A percentile compares a stretch with the other conserved stretches of the same genome.
Evolutionary conservation across 2,113 vertebrate genomes (phyloP).

Genomic region (Atrichornis clamosus): DNA sequence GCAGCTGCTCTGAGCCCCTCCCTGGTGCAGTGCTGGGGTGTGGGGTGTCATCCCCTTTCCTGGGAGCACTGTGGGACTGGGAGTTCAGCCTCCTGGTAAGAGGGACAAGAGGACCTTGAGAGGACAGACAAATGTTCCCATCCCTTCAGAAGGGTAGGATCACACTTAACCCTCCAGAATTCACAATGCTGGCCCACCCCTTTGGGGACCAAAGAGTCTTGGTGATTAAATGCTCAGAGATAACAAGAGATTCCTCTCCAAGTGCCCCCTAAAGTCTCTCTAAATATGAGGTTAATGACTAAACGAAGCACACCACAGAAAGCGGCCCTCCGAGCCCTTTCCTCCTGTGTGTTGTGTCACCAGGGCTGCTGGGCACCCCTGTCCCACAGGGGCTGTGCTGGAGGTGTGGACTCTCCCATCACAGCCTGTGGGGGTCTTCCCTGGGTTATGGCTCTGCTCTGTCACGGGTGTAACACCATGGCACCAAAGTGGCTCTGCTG

Average conservation of each 20-base stretch:
- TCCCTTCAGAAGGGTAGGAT: background rate
- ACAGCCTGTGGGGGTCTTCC: background rate
- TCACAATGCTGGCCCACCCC: background rate
- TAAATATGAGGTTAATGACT: background rate
- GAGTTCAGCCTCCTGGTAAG: background rate
- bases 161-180: background rate
- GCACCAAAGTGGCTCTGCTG: background rate
- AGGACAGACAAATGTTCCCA: background rate
- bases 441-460: background rate
- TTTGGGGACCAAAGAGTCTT: background rate
- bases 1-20: background rate
- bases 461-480: rapidly evolving
- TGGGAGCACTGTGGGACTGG: rapidly evolving
- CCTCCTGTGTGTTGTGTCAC: background rate
- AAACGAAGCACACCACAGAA: background rate
- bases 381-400: background rate
- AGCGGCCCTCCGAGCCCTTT: background rate
- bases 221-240: background rate
- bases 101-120: background rate
- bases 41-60: background rate
- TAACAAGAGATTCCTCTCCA: background rate
- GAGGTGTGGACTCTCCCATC: background rate
- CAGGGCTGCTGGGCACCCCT: rapidly evolving
- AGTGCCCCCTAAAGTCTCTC: background rate
- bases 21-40: rapidly evolving